These are phyloP conservation scores for Asbolus verrucosus DNA, from an alignment of 1,140 invertebrate genomes.

Conservation along the genomic window DNA sequence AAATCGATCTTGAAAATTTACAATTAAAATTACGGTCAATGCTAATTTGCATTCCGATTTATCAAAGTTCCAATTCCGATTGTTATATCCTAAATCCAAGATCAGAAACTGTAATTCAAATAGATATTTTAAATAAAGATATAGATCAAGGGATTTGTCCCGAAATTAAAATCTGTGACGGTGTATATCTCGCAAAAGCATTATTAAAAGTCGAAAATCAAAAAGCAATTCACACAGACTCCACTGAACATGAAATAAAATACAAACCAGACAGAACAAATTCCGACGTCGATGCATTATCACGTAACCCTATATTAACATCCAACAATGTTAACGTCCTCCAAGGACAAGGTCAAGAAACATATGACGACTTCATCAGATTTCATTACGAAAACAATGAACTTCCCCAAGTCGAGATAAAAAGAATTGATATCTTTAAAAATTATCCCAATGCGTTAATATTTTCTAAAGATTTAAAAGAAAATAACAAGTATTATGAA, in stretches of 20 bases:
- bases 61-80: conserved; percentile 2
- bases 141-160: conserved; percentile 45
- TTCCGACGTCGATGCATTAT: too few species aligned
- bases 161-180: conserved; percentile 42
- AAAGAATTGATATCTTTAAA: too few species aligned
- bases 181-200: conserved; percentile 46
- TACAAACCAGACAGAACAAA: too few species aligned
- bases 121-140: conserved; percentile 42
- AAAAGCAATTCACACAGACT: conserved; percentile 47
- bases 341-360: too few species aligned
- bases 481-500: too few species aligned
- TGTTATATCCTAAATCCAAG: not conserved
- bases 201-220: conserved; percentile 37
- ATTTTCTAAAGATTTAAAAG: too few species aligned
- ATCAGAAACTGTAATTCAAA: conserved; percentile 41
- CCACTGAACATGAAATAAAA: conserved; percentile 61
- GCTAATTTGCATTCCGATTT: not conserved
- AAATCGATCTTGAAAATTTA: conserved; percentile 25
- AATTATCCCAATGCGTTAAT: too few species aligned
- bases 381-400: too few species aligned
- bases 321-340: too few species aligned
- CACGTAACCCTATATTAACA: too few species aligned
- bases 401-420: too few species aligned
- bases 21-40: not conserved
- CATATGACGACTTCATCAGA: too few species aligned